Evolutionary conservation across 2,888 invertebrate species (phyloP), one percentile per base, ranked within the genome.

Genomic region (Syrphus vitripennis): DNA sequence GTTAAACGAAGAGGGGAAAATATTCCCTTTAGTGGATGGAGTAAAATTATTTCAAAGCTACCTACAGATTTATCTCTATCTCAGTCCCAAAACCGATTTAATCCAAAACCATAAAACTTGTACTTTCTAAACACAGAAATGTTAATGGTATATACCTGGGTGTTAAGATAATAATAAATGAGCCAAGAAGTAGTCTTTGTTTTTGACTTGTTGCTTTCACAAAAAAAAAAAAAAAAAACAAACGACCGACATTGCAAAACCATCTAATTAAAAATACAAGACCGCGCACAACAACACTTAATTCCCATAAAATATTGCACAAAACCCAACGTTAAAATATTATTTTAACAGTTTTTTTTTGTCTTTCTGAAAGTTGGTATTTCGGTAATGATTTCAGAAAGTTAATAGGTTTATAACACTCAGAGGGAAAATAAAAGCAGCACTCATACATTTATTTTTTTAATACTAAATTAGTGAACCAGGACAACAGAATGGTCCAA

Each of bases 171-270:
- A 57, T 55, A 75, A 83, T 61, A 78, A 83, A 74, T 71, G 71
- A 76, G 69, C 71, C 48, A 63, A 55, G 55, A 37, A 79, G 78
- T 78, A 61, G 67, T 74, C 34, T 40, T 37, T 40, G 40, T 40
- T n/a, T n/a, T 40, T 40, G 40, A 83, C 82, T 83, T 83, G 82
- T 83, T 83, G 83, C 40, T 61, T 40, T 61, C 40, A 40, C 40
- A 61, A n/a, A n/a, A n/a, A n/a, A n/a, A n/a, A n/a, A n/a, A n/a
- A n/a, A n/a, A n/a, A n/a, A n/a, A n/a, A n/a, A n/a, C n/a, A n/a
- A 61, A 4, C 45, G 9, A 42, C 42, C 16, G 42, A 55, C 55
- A 55, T 55, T 29, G 3, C 9, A 53, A 45, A n/a, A 10, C 19
- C 53, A 50, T 55, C 29, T 55, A 55, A 55, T 55, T 55, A 55